Evolutionary conservation across 1,140 invertebrate species (phyloP).

Genomic region (Chionoecetes opilio): DNA sequence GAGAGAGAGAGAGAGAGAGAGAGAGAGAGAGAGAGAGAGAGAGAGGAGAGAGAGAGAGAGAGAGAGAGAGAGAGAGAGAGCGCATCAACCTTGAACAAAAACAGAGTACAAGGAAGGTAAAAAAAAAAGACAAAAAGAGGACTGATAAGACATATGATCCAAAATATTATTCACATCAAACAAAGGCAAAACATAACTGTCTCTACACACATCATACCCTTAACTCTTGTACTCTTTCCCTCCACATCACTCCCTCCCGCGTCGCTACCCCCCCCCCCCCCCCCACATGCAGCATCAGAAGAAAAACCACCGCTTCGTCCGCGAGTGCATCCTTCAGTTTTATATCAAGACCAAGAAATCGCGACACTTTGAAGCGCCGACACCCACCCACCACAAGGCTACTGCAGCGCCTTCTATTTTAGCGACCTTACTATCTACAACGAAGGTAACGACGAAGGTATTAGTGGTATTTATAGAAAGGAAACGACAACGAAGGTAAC

Average conservation of each 20-base stretch:
- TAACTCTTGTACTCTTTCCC: background rate
- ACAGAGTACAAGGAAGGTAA: too few species aligned
- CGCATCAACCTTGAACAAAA: too few species aligned
- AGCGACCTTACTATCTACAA: background rate
- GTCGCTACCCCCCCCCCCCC: background rate
- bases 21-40: background rate
- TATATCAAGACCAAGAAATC: background rate
- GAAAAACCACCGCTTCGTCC: background rate
- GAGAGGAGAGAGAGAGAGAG: too few species aligned
- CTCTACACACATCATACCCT: background rate
- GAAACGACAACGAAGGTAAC: too few species aligned
- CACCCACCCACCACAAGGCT: background rate
- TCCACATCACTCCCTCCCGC: too few species aligned
- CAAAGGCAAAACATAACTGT: background rate
- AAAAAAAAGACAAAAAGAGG: too few species aligned
- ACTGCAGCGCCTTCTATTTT: conserved; percentile 6
- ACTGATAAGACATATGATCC: too few species aligned
- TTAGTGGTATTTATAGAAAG: too few species aligned
- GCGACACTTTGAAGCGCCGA: background rate
- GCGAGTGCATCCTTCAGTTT: background rate
- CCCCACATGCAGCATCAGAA: background rate
- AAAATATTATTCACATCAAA: too few species aligned
- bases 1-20: conserved; percentile 27
- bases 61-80: too few species aligned
- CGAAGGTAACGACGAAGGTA: background rate